Percentiles rank a stretch among this genome's conserved stretches.
phyloP scores from a whole-genome alignment of 2,113 vertebrate genomes.

The Chauna torquata region DNA sequence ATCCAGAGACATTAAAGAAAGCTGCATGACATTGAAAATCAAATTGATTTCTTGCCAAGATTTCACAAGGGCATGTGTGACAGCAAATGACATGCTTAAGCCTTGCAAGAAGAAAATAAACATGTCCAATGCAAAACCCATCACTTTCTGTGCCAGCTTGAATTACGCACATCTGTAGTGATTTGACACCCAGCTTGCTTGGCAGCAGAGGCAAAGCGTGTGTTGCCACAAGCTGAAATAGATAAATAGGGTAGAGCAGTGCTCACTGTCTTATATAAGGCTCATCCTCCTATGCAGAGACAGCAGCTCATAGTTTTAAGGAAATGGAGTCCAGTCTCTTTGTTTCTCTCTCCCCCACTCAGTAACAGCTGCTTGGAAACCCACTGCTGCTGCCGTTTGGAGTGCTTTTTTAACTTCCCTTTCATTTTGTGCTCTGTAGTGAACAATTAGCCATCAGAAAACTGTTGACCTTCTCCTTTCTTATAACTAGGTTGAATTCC shows the following conservation, averaged over 20 bases:
- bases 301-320: not conserved
- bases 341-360: not conserved
- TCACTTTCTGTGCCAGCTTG: slow-evolving; percentile 72
- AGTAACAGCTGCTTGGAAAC: not conserved
- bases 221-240: slow-evolving; percentile 59
- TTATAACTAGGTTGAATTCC: rapidly evolving
- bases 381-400: not conserved
- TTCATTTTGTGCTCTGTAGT: not conserved
- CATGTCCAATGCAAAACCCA: slow-evolving; percentile 71
- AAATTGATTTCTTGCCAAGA: slow-evolving; percentile 81
- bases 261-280: not conserved
- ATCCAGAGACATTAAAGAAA: slow-evolving; percentile 73
- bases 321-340: not conserved
- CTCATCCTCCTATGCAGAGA: not conserved
- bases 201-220: slow-evolving; percentile 29
- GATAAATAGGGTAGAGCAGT: slow-evolving; percentile 34
- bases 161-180: slow-evolving; percentile 73
- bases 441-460: not conserved
- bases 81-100: slow-evolving; percentile 75
- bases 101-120: slow-evolving; percentile 77
- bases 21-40: slow-evolving; percentile 69
- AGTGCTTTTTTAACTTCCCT: rapidly evolving
- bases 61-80: slow-evolving; percentile 77
- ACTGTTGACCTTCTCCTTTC: not conserved
- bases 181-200: slow-evolving; percentile 65